These are phyloP conservation scores for Philopotamus ludificatus DNA, from an alignment of 1,140 invertebrate genomes.

Conservation along the genomic window DNA sequence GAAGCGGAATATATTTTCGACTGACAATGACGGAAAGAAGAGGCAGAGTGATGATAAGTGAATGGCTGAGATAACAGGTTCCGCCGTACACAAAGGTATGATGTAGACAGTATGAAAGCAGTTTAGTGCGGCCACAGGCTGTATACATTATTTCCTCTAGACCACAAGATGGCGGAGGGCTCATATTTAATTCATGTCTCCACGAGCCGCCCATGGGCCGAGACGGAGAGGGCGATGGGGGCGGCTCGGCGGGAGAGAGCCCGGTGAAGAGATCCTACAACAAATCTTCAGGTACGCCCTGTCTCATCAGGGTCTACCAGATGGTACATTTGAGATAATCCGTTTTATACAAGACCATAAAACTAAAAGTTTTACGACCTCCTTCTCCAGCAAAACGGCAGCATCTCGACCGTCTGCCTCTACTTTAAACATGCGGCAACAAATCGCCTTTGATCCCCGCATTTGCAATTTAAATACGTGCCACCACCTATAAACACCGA, in stretches of 20 bases:
- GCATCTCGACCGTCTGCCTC: background rate
- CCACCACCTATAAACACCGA: constrained; percentile 16
- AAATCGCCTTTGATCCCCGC: constrained; percentile 19
- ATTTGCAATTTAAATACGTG: constrained; percentile 25
- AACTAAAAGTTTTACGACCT: constrained; percentile 28
- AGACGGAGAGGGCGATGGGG: background rate
- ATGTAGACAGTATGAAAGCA: constrained; percentile 17
- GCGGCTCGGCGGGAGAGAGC: background rate
- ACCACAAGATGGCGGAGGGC: constrained; percentile 26
- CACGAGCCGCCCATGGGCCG: background rate
- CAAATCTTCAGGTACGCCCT: constrained; percentile 24
- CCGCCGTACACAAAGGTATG: constrained; percentile 3
- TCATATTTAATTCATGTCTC: constrained; percentile 30
- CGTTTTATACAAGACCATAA: constrained; percentile 27
- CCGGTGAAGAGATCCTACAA: constrained; percentile 6
- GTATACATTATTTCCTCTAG: constrained; percentile 27
- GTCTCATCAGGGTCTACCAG: constrained; percentile 21
- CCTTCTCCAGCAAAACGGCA: background rate
- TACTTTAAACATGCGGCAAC: constrained; percentile 24
- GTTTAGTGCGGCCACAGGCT: constrained; percentile 26
- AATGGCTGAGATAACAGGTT: background rate
- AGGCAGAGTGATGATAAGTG: constrained; percentile 1
- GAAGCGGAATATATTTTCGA: too few species aligned
- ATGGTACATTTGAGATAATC: constrained; percentile 24
- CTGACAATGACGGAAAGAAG: background rate